A percentile compares a stretch with the other conserved stretches of the same genome.
Conservation (phyloP, 2,797 vertebrate genomes). For the Micropoecilia bifurca region DNA sequence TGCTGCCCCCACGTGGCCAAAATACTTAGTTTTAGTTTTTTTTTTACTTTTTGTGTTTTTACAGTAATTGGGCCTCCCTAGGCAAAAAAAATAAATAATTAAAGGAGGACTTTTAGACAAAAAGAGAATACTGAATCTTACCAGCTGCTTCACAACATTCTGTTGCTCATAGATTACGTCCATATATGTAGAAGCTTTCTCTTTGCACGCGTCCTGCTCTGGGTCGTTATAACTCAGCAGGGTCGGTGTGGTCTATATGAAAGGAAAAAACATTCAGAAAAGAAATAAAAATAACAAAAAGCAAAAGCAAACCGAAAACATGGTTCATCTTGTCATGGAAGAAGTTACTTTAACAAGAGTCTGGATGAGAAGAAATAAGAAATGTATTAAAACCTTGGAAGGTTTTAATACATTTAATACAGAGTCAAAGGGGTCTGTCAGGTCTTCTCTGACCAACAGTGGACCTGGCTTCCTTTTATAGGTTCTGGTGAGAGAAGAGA, state of each 20-base stretch:
- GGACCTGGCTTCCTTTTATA: too few species aligned
- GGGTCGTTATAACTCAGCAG: conserved; percentile 70
- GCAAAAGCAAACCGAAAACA: background rate
- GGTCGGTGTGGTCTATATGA: conserved; percentile 69
- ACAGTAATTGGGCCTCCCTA: too few species aligned
- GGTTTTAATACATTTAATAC: too few species aligned
- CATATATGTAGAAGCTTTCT: conserved; percentile 67
- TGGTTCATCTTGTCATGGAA: too few species aligned
- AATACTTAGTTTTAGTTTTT: too few species aligned
- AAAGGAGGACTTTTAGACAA: background rate
- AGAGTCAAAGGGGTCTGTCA: too few species aligned
- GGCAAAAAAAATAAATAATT: background rate
- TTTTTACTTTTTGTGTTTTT: too few species aligned
- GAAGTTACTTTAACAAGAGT: too few species aligned
- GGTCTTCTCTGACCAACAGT: too few species aligned
- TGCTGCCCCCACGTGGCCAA: conserved; percentile 2
- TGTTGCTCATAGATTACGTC: conserved; percentile 83
- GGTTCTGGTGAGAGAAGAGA: too few species aligned
- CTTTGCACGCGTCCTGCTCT: conserved; percentile 70
- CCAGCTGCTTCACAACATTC: conserved; percentile 84
- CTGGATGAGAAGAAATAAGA: too few species aligned
- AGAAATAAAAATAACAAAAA: background rate
- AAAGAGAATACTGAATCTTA: conserved; percentile 52
- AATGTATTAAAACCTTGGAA: too few species aligned
- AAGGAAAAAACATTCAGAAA: background rate